Evolutionary conservation across 2,797 vertebrate species (phyloP).

Genomic region (Capromys pilorides): DNA sequence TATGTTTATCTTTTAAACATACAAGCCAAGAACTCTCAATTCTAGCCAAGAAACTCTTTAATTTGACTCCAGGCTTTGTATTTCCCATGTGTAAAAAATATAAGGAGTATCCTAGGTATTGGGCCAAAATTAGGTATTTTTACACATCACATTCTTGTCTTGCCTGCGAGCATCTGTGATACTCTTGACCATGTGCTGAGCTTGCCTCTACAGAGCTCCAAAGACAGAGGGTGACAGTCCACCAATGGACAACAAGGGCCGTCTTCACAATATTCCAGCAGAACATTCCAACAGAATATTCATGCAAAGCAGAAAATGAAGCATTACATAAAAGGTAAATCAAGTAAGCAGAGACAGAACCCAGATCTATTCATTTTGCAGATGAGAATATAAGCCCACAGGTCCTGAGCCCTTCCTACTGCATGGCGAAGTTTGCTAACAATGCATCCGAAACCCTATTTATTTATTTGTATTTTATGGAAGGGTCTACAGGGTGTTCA

Average conservation of each 20-base stretch:
- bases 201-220: neutral
- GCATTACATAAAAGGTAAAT: neutral
- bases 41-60: neutral
- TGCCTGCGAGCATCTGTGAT: neutral
- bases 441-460: neutral
- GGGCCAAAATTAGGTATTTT: conserved; percentile 17
- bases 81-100: conserved; percentile 36
- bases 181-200: neutral
- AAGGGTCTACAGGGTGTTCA: too few relatives aligned
- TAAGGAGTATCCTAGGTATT: neutral
- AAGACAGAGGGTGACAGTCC: neutral
- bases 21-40: neutral
- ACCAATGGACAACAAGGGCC: neutral
- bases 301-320: neutral
- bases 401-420: neutral
- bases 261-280: neutral
- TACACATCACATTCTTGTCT: neutral
- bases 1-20: neutral
- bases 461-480: neutral
- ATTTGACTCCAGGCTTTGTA: neutral
- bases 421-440: neutral
- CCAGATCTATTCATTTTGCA: neutral
- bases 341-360: neutral
- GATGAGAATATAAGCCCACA: neutral
- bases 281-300: neutral